Percentiles rank a stretch among this genome's conserved stretches.
These are phyloP conservation scores for Eulithis prunata DNA, from an alignment of 2,888 invertebrate genomes.

Conservation along the genomic window DNA sequence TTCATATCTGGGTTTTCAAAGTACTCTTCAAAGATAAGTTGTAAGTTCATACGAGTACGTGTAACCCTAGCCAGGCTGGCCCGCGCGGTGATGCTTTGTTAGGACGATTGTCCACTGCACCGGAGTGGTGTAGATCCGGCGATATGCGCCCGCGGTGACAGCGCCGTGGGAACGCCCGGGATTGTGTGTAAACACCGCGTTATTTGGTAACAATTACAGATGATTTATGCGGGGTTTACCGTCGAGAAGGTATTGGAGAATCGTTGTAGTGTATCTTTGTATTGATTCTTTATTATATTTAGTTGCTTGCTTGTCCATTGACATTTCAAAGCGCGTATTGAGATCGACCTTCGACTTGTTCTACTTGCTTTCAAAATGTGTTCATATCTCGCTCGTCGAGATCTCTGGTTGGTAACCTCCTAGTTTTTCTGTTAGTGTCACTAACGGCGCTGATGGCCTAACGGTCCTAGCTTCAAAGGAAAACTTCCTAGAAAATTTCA, in stretches of 20 bases:
- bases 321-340: background rate
- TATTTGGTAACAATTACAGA: constrained; percentile 63
- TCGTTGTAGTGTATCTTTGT: constrained; percentile 22
- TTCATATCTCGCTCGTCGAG: constrained; percentile 1
- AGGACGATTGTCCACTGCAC: constrained; percentile 83
- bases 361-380: background rate
- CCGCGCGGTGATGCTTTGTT: constrained; percentile 76
- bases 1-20: background rate
- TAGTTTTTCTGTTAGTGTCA: constrained; percentile 30
- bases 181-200: constrained; percentile 67
- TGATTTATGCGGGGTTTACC: constrained; percentile 48
- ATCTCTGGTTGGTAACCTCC: constrained; percentile 4
- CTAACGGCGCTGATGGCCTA: constrained; percentile 34
- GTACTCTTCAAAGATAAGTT: background rate
- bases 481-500: constrained; percentile 49
- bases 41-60: background rate
- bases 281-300: constrained; percentile 2
- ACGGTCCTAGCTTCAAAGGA: constrained; percentile 52
- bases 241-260: constrained; percentile 17
- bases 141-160: constrained; percentile 78
- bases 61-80: constrained; percentile 23
- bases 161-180: constrained; percentile 78
- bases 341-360: background rate
- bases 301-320: background rate
- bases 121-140: constrained; percentile 77